Base-by-base conservation (phyloP, 2,113 vertebrate species). In the Semicossyphus pulcher region DNA sequence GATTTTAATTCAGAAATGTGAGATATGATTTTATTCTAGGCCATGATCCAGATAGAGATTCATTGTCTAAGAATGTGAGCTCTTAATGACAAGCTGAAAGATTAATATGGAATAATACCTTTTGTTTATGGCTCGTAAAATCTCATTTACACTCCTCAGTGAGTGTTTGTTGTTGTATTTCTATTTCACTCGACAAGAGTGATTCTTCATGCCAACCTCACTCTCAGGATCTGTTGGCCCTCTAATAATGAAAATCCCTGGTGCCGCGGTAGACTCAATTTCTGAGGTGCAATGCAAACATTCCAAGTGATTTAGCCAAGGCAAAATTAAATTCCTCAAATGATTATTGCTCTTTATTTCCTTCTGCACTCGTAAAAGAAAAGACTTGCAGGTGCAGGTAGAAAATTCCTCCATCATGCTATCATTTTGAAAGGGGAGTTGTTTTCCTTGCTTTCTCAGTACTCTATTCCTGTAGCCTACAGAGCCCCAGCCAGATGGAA, bases 311-410 rank as follows among this genome's bases (percentile, higher is more conserved):
- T 85, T 88, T 82, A 82, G 80, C 78, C 44, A 6, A 41, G 70
- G 71, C 77, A 39, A 87, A 87, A 91, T 90, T 79, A 80, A 89
- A 91, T 91, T 86, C 90, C 90, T 88, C 67, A 64, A 85, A 85
- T 86, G 65, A 88, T 88, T 91, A 83, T 89, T 88, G 78, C 66
- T 68, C 54, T 70, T 69, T 56, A 54, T 37, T 16, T 51, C 72
- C 66, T 72, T 51, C 41, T 76, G 72, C 4, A 10, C 65, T 84
- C 53, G 76, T 81, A 83, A 88, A 83, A 76, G 68, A 83, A 81
- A 88, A 81, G 57, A 78, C 76, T 79, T 72, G 84, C 81, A 86
- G 73, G 87, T 88, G 85, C 85, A 77, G 56, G 81, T 63, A 72
- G 73, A 86, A 80, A 85, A 85, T 85, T 91, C 68, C 73, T 69